phyloP scores from a whole-genome alignment of 1,140 invertebrate genomes.

The Trypoxylus dichotomus region DNA sequence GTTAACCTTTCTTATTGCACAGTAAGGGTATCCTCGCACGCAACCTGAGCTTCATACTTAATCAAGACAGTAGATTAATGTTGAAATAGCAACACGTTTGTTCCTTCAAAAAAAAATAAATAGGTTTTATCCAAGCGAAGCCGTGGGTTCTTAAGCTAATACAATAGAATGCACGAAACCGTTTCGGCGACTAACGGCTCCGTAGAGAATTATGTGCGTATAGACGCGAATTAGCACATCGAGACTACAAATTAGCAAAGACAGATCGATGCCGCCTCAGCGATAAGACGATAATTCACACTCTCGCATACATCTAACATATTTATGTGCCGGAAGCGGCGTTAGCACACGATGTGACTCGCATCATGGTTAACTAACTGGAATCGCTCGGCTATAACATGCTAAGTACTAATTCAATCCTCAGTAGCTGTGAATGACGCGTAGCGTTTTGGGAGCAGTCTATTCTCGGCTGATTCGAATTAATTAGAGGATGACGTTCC shows the following conservation, averaged over 20 bases:
- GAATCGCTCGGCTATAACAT: constrained; percentile 13
- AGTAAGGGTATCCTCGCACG: no score
- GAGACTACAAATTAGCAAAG: background rate
- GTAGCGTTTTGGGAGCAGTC: constrained; percentile 4
- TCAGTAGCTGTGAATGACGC: constrained; percentile 5
- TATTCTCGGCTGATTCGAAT: constrained; percentile 8
- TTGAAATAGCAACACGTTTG: no score
- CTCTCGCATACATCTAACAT: background rate
- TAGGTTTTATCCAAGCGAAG: no score
- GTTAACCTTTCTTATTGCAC: no score
- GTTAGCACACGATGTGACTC: background rate
- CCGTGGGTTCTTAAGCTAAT: no score
- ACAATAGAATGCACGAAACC: no score
- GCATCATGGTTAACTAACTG: constrained; percentile 3
- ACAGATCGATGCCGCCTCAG: background rate
- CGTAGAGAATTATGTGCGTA: background rate
- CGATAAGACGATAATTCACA: background rate
- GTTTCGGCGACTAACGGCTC: no score
- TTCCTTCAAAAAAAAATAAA: no score
- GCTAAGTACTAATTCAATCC: constrained; percentile 14
- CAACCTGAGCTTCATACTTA: no score
- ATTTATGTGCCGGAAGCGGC: constrained; percentile 2
- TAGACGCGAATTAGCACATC: background rate
- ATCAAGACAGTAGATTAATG: no score
- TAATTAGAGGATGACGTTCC: constrained; percentile 7